Percentiles rank a stretch among this genome's conserved stretches.
phyloP scores from a whole-genome alignment of 2,113 vertebrate species.

The Axis porcinus region DNA sequence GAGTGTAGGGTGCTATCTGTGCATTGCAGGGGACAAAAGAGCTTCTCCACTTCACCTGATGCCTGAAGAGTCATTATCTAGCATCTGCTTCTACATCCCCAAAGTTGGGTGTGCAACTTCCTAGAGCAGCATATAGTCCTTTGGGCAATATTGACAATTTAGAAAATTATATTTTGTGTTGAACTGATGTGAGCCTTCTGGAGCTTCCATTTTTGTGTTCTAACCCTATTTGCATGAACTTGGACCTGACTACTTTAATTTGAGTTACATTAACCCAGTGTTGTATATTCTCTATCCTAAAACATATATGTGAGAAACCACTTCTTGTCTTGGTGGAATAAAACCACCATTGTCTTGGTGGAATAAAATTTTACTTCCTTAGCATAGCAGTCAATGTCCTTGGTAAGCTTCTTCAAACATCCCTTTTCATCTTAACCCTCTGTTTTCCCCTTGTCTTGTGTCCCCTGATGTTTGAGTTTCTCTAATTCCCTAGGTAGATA shows the following conservation, averaged over 20 bases:
- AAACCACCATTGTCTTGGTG: neutral
- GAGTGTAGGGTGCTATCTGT: conserved; percentile 43
- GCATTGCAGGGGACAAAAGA: conserved; percentile 47
- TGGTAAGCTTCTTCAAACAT: neutral
- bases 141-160: conserved; percentile 29
- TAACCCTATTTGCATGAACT: conserved; percentile 29
- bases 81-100: neutral
- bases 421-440: neutral
- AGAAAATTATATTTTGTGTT: conserved; percentile 46
- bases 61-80: conserved; percentile 55
- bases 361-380: neutral
- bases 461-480: neutral
- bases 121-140: neutral
- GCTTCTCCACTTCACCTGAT: conserved; percentile 1
- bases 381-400: neutral
- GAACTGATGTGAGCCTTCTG: neutral
- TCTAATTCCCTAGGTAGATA: neutral
- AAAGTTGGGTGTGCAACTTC: neutral
- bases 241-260: conserved; percentile 36
- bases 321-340: neutral
- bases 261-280: neutral
- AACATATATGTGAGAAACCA: neutral
- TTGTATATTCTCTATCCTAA: neutral
- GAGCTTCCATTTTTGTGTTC: neutral
- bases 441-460: neutral